These are phyloP conservation scores for Diabrotica balteata DNA, from an alignment of 2,888 invertebrate genomes.

Conservation along the genomic window DNA sequence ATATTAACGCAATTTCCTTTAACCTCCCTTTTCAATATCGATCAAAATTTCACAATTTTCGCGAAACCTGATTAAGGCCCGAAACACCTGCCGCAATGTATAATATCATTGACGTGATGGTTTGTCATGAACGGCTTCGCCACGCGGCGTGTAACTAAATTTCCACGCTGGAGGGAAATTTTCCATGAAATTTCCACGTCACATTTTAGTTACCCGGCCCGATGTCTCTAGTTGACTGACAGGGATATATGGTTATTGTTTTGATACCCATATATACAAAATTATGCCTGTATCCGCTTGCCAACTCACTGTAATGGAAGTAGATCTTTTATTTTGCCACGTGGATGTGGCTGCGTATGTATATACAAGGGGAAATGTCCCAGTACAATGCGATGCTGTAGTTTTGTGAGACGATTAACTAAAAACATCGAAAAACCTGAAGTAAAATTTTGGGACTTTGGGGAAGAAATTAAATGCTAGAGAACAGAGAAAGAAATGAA, in stretches of 20 bases:
- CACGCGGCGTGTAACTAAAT: conserved; percentile 43
- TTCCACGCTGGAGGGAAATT: conserved; percentile 40
- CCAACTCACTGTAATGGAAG: no score
- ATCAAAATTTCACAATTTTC: conserved; percentile 14
- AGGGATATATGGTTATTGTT: conserved; percentile 30
- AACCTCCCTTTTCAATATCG: conserved; percentile 20
- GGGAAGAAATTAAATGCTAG: no score
- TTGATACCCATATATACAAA: conserved; percentile 2
- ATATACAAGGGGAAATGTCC: no score
- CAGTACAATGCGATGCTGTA: no score
- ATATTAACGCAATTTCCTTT: conserved; percentile 19
- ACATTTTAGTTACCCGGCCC: conserved; percentile 29
- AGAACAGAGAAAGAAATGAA: no score
- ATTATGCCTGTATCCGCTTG: no score
- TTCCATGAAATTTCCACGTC: conserved; percentile 40
- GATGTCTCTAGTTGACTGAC: conserved; percentile 28
- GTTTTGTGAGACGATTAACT: no score
- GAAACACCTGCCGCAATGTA: conserved; percentile 42
- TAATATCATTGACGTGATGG: conserved; percentile 47
- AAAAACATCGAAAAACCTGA: no score
- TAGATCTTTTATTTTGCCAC: no score
- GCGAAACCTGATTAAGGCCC: conserved; percentile 20
- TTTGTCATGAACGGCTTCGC: conserved; percentile 36
- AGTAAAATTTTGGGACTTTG: no score
- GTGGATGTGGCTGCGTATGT: no score